Conservation (phyloP, 2,113 vertebrate species). For the Sterrhoptilus dennistouni region DNA sequence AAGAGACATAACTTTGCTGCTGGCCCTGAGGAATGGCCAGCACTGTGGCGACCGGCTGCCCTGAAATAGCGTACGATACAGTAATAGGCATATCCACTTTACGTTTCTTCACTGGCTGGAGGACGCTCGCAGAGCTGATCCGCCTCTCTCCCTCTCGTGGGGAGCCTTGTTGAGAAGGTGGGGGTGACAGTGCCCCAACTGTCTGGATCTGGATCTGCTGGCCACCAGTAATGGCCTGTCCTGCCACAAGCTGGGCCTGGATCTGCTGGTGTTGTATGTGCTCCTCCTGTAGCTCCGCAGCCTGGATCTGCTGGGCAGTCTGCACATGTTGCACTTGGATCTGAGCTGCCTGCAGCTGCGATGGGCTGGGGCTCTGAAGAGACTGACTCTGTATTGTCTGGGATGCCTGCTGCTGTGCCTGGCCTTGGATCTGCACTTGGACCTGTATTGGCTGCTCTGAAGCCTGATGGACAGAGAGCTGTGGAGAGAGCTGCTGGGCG, state of each 20-base stretch:
- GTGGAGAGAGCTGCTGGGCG: constrained; percentile 89
- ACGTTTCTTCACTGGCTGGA: constrained; percentile 97
- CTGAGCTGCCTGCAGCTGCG: constrained; percentile 87
- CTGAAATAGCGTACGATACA: constrained; percentile 93
- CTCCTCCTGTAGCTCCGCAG: constrained; percentile 91
- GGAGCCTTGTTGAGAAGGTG: constrained; percentile 85
- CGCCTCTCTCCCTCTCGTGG: constrained; percentile 89
- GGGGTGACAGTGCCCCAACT: constrained; percentile 89
- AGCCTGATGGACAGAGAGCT: constrained; percentile 88
- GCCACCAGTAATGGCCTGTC: constrained; percentile 85
- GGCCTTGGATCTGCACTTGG: constrained; percentile 96
- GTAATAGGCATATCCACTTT: constrained; percentile 97
- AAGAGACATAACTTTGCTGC: constrained; percentile 94
- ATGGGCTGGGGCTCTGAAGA: constrained; percentile 83
- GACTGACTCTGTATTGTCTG: constrained; percentile 81
- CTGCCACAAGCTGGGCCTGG: constrained; percentile 92
- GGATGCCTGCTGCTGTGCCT: constrained; percentile 82
- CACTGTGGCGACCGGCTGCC: constrained; percentile 95
- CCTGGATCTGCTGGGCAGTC: constrained; percentile 88
- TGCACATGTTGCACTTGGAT: constrained; percentile 84
- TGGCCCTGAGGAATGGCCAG: constrained; percentile 96
- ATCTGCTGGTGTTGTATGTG: constrained; percentile 95
- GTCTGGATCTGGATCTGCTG: constrained; percentile 98
- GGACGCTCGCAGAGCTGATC: constrained; percentile 84
- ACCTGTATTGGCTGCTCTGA: constrained; percentile 94